Base-by-base conservation (phyloP, 2,113 vertebrate species). In the Butorides virescens region DNA sequence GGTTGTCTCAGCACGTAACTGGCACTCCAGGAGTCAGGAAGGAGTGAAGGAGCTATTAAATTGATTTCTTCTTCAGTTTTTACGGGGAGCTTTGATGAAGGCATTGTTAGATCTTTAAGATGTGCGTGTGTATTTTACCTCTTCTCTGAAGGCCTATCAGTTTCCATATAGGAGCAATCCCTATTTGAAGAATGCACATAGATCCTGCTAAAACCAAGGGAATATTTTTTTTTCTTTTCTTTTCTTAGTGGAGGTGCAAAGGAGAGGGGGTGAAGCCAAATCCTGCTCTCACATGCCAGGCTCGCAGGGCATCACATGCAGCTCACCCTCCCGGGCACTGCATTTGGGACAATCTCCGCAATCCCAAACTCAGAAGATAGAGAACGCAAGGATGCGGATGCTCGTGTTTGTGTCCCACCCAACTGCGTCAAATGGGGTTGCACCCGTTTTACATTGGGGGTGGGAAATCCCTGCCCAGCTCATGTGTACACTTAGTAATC, bases 51-150 rank as follows among this genome's bases (percentile, higher is more conserved):
- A 84, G 70, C 39, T 79, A n/a, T 88, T 87, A 91, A 92, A 93
- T 55, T 56, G 62, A 82, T 95, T 91, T 81, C 44, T 87, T 77
- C 75, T 84, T 72, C 74, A 85, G 84, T 53, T 79, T 95, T 92
- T 73, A 18, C 2, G 7, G 30, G 34, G n/a, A 66, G 46, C 66
- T 92, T 91, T 96, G 86, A n/a, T 52, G 87, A 94, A 96, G 66
- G 53, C 56, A 27, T 8, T 81, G 74, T 70, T 80, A 55, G 71
- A 70, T 83, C 61, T 86, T 93, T 58, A 82, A 27, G 78, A 52
- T 17, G 15, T 37, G 22, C 49, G 1, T 65, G 50, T 91, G 49
- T 72, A 27, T 79, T 84, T 87, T 88, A 39, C 62, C 42, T 95
- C 18, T 53, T 79, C 82, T 62, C 74, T 92, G 59, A 82, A 91